Percentiles rank a stretch among this genome's conserved stretches.
These are phyloP conservation scores for Dryobates pubescens DNA, from an alignment of 2,797 vertebrate species.

Conservation along the genomic window DNA sequence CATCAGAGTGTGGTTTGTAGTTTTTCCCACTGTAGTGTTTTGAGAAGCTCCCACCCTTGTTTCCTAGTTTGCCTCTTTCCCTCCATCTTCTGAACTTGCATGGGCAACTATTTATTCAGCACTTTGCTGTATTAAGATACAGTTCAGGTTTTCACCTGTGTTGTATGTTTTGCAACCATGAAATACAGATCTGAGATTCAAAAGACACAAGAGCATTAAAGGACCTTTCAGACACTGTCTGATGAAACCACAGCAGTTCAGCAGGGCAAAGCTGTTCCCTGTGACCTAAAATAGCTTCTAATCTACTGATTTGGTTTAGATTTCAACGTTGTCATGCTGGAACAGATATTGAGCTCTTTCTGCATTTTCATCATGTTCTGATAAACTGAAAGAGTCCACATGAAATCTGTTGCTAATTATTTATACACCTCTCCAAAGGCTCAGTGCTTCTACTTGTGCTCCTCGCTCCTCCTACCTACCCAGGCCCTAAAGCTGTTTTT, in stretches of 20 bases:
- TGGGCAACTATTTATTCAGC: background rate
- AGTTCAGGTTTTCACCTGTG: background rate
- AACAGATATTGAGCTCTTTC: background rate
- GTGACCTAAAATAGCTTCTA: background rate
- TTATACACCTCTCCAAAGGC: slow-evolving; percentile 73
- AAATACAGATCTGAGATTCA: slow-evolving; percentile 35
- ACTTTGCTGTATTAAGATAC: slow-evolving; percentile 9
- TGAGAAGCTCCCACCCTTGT: background rate
- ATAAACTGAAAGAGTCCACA: slow-evolving; percentile 38
- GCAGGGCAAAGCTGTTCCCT: background rate
- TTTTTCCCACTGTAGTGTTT: background rate
- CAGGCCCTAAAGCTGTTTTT: slow-evolving; percentile 73
- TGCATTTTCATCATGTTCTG: slow-evolving; percentile 38
- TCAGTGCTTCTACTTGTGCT: slow-evolving; percentile 36
- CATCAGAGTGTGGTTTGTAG: background rate
- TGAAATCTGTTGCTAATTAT: slow-evolving; percentile 74
- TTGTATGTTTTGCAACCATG: slow-evolving; percentile 6
- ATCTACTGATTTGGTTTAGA: background rate
- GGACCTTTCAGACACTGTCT: background rate
- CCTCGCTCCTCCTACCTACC: slow-evolving; percentile 37
- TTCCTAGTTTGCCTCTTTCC: background rate
- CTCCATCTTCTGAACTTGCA: background rate
- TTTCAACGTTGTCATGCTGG: background rate
- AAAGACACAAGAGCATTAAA: background rate
- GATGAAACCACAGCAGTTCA: background rate